These are phyloP conservation scores for Cryptus armator DNA, from an alignment of 2,888 invertebrate species.

Conservation along the genomic window DNA sequence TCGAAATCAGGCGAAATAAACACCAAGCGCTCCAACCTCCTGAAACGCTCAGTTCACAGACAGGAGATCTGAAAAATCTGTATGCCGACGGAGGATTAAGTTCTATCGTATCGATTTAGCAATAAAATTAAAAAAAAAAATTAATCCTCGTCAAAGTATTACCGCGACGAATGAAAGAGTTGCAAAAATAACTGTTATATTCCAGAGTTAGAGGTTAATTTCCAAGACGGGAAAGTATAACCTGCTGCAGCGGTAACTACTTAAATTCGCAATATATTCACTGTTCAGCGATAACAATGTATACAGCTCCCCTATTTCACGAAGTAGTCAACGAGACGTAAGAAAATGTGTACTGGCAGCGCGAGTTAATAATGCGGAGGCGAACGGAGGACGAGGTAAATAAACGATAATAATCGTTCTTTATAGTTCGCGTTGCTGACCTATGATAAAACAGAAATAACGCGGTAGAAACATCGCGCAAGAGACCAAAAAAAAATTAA, in stretches of 20 bases:
- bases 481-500: neutral
- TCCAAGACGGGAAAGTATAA: neutral
- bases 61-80: no score
- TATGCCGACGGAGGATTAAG: no score
- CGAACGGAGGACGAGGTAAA: conserved; percentile 22
- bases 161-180: no score
- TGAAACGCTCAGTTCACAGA: no score
- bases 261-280: neutral
- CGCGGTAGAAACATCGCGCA: neutral
- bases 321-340: neutral
- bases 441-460: neutral
- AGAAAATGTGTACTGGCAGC: conserved; percentile 7
- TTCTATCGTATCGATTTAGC: no score
- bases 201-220: no score
- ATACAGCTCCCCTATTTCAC: neutral
- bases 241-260: neutral
- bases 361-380: conserved; percentile 13
- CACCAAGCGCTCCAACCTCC: no score
- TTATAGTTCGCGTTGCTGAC: neutral
- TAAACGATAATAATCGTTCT: conserved; percentile 33
- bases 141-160: no score
- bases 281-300: neutral
- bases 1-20: no score
- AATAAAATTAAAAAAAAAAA: no score
- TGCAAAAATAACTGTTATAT: no score